Conservation (phyloP, 2,888 invertebrate genomes). For the Phania funesta region DNA sequence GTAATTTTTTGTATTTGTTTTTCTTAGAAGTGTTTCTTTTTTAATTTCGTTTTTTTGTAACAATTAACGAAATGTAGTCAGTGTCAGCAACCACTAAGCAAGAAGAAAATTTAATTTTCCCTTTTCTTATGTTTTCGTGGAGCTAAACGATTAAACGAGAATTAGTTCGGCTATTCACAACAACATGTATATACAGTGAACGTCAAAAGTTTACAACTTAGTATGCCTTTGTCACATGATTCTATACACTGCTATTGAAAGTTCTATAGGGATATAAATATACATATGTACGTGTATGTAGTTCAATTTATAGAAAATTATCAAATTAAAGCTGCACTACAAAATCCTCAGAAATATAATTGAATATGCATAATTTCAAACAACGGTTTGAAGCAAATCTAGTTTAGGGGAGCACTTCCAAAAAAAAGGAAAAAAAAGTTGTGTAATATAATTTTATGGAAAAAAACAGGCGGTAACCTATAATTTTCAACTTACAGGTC, state of each 20-base stretch:
- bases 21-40: background rate
- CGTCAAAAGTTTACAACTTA: background rate
- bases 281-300: no score
- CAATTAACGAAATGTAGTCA: background rate
- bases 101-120: slow-evolving; percentile 7
- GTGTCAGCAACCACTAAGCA: slow-evolving; percentile 33
- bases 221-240: background rate
- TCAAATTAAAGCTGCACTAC: no score
- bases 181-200: slow-evolving; percentile 3
- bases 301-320: no score
- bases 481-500: no score
- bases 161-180: slow-evolving; percentile 38
- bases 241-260: background rate
- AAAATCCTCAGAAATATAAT: no score
- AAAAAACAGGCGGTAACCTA: no score
- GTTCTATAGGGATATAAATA: no score
- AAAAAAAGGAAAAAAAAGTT: no score
- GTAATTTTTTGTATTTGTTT: background rate
- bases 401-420: no score
- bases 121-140: background rate
- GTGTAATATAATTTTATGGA: no score
- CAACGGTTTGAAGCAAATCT: no score
- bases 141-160: slow-evolving; percentile 5
- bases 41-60: slow-evolving; percentile 5
- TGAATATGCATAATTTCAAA: no score